Base-by-base conservation (phyloP, 2,113 vertebrate genomes). In the Cricetomys ansorgei region DNA sequence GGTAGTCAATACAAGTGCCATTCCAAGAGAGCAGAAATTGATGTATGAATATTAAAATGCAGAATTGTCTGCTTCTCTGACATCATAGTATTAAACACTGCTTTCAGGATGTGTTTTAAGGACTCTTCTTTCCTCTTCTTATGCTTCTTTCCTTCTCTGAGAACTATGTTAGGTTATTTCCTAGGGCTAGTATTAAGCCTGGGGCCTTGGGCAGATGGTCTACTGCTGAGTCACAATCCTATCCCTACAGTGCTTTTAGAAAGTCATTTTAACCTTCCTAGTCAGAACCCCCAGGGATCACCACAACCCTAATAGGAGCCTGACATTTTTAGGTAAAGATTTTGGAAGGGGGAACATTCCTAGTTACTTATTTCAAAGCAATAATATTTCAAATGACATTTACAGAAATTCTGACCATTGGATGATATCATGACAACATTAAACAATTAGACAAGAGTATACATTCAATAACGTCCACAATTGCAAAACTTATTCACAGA, bases 11-110 rank as follows among this genome's bases (percentile, higher is more conserved):
- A 3, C 9, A 83, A 89, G n/a, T 81, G 27, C 87, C 94, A 87
- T 87, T 92, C 97, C 85, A 84, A 91, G 72, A 89, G 69, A 95
- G 75, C 45, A 64, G 37, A 94, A 89, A 80, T 50, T 75, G 27
- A 70, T 92, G 86, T 43, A n/a, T 16, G 21, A 7, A 84, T 89
- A 92, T 86, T 50, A 23, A 96, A 83, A 31, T 23, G 53, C 4
- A 92, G 43, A 67, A 64, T 79, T 79, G n/a, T 73, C 72, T 96
- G 23, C 25, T 94, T 34, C 86, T 53, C 48, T 88, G 34, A 76
- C 16, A 1, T 23, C 64, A 31, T 1, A n/a, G n/a, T n/a, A 57
- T 72, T 65, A 80, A 67, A n/a, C 53, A 55, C 13, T 83, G 59
- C 59, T 67, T 81, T 59, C 2, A 16, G n/a, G 29, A 1, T 53